Conservation (phyloP, 2,797 vertebrate species). For the Galagoides demidoff region DNA sequence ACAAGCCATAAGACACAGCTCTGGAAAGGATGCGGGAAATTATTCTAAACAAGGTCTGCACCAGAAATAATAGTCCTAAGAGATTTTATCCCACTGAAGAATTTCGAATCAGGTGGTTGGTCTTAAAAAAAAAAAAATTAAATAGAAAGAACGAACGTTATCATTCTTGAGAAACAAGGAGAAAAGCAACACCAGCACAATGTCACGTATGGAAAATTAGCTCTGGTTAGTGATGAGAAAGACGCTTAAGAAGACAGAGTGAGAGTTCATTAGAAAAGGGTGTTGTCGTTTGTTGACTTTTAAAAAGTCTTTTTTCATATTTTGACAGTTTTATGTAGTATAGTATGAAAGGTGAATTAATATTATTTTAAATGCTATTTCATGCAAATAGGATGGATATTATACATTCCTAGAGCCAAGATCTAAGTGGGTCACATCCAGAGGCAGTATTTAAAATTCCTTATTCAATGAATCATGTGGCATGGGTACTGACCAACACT, state of each 20-base stretch:
- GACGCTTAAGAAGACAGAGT: background rate
- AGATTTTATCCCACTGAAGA: background rate
- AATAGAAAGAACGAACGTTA: background rate
- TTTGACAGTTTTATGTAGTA: conserved; percentile 15
- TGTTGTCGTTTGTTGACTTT: background rate
- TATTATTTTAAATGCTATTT: background rate
- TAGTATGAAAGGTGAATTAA: background rate
- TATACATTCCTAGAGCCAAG: background rate
- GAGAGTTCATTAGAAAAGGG: background rate
- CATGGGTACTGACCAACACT: background rate
- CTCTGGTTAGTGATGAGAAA: background rate
- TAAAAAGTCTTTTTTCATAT: background rate
- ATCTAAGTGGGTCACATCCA: background rate
- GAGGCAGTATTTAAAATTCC: conserved; percentile 3
- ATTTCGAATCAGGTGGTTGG: background rate
- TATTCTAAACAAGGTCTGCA: background rate
- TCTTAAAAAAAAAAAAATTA: background rate
- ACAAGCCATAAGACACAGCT: background rate
- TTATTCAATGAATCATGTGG: background rate
- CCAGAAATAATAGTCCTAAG: background rate
- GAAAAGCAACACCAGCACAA: background rate
- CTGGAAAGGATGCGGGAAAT: background rate
- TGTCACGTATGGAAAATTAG: background rate
- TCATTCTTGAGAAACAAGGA: background rate
- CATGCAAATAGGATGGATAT: background rate